Conservation (phyloP, 2,113 vertebrate species). For the Orthonyx spaldingii region DNA sequence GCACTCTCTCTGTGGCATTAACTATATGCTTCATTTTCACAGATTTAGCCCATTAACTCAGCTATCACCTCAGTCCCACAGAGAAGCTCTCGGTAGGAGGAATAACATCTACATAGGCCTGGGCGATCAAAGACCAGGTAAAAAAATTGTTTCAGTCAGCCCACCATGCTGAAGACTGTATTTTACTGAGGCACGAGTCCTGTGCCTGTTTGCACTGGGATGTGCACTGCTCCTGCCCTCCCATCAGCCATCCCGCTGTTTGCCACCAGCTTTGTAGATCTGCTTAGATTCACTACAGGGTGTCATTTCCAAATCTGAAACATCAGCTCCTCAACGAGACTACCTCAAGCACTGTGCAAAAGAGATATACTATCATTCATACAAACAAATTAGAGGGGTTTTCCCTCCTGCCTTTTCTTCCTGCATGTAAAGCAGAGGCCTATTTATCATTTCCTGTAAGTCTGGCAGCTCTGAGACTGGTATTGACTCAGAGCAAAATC, state of each 20-base stretch:
- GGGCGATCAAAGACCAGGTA: accelerated
- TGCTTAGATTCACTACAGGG: neutral
- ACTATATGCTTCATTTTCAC: neutral
- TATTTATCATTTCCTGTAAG: neutral
- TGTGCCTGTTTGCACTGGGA: neutral
- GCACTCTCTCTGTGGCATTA: neutral
- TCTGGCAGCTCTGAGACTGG: neutral
- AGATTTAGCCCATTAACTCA: neutral
- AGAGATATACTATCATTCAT: neutral
- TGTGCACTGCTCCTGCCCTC: neutral
- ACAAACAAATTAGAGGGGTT: neutral
- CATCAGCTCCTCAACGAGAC: neutral
- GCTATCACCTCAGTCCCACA: neutral
- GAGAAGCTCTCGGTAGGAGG: neutral
- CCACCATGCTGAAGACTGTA: accelerated
- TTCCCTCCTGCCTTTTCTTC: neutral
- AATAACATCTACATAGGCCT: neutral
- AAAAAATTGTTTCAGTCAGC: neutral
- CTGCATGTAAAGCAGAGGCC: neutral
- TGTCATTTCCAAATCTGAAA: neutral
- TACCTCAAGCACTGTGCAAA: neutral
- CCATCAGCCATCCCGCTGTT: neutral
- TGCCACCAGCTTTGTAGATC: neutral
- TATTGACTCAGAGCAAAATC: neutral
- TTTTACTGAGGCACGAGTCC: neutral